These are phyloP conservation scores for Pseudomyrmex concolor DNA, from an alignment of 1,140 invertebrate genomes.

Conservation along the genomic window DNA sequence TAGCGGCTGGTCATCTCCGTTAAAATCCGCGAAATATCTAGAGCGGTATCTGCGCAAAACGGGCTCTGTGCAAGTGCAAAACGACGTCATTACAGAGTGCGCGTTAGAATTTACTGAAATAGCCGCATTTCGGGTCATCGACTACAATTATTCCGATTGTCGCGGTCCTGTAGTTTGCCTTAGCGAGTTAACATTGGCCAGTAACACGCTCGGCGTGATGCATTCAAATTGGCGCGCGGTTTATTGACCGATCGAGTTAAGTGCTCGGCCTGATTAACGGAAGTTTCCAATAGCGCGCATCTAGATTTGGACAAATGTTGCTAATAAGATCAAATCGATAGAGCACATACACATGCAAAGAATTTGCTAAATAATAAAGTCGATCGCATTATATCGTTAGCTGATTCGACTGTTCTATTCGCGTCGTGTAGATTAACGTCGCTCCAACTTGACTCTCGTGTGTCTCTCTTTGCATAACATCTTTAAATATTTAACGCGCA, in stretches of 20 bases:
- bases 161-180: constrained; percentile 62
- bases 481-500: constrained; percentile 44
- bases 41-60: background rate
- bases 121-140: constrained; percentile 56
- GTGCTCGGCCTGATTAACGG: constrained; percentile 70
- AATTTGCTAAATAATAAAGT: constrained; percentile 48
- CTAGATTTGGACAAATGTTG: constrained; percentile 59
- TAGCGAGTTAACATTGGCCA: constrained; percentile 63
- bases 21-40: constrained; percentile 12
- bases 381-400: constrained; percentile 48
- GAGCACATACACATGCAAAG: background rate
- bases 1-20: background rate
- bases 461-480: background rate
- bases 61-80: background rate
- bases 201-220: constrained; percentile 58
- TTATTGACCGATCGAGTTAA: constrained; percentile 73
- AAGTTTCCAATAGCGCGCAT: constrained; percentile 73
- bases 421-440: background rate
- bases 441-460: too few species aligned
- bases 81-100: background rate
- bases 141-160: constrained; percentile 64
- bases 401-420: constrained; percentile 5
- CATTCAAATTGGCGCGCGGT: constrained; percentile 57
- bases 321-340: constrained; percentile 44
- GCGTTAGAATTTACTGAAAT: constrained; percentile 61